Evolutionary conservation across 2,888 invertebrate species (phyloP), one percentile per base, ranked within the genome.

Genomic region (Tetheella fluctuosa): DNA sequence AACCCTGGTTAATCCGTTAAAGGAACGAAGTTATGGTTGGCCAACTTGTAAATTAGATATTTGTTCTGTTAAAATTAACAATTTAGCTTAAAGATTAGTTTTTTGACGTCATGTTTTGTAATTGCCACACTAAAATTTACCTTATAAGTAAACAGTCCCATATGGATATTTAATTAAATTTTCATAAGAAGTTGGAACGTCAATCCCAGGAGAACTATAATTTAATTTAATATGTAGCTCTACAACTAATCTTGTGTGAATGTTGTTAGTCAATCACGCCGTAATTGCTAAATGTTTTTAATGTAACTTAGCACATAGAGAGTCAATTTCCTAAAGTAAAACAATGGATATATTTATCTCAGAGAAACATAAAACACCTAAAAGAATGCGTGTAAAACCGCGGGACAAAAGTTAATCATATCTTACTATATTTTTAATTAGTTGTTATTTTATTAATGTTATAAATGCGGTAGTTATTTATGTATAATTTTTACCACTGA

Each of bases 1-100:
- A 79, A 80, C 75, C 74, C 69, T 62, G 63, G 75, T 79, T 83
- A 77, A 84, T 79, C 82, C 77, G 64, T 62, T 60, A 59, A 69
- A 74, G 71, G 73, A 73, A 70, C 71, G 63, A 64, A 62, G 59
- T 71, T 71, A 67, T 64, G 63, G 59, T 23, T 57, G 53, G 15
- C 53, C 23, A 17, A 34, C 23, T 23, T 55, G 55, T 37, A 34
- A 55, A 55, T 55, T 17, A 30, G 12, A 23, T 20, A n/a, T 20
- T 20, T 20, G 48, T 48, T 48, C 17, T 5, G 17, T 17, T 42
- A 42, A 15, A 15, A 42, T 17, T 42, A 17, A 15, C 13, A 42
- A n/a, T n/a, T 5, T 54, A 30, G 13, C 30, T 15, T 30, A 13
- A 7, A 13, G 34, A 13, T 13, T 13, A 34, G 34, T 13, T 34